Evolutionary conservation across 2,797 vertebrate species (phyloP), one percentile per base, ranked within the genome.

Genomic region (Myotis vivesi): DNA sequence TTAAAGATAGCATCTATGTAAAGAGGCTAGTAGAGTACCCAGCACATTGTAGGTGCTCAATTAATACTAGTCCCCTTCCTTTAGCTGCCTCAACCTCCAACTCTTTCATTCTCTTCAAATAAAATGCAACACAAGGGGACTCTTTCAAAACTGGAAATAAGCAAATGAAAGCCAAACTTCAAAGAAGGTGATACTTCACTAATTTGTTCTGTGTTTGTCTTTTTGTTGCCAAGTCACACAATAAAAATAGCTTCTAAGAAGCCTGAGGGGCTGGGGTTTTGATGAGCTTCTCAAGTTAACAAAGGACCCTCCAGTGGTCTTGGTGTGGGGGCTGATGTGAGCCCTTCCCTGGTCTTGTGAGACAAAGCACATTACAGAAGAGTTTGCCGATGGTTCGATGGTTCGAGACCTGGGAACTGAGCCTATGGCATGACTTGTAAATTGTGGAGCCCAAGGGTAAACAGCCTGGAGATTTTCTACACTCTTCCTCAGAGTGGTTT

Each of bases 91-190:
- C 22, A 83, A 94, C 13, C 13, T 88, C 46, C 23, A 66, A 38
- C 49, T 59, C 30, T 85, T 96, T 86, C 36, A 76, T 55, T 95
- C 53, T 92, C 13, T 55, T 82, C 59, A 55, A 51, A 68, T 79
- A 38, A 38, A 68, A 68, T 15, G 7, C 25, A 90, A 94, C 30
- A 82, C 1, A 53, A 64, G n/a, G 28, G 3, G 71, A 89, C 77
- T 10, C 4, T 2, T 87, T 94, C 72, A 23, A 95, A 75, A 71
- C 6, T 13, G 11, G 79, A 94, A 92, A 94, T 72, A 93, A 83
- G 19, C 38, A 64, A 77, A 28, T 44, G 90, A 84, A 92, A 68
- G 28, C 6, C 16, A 83, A 93, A 77, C 55, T 77, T 68, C 44
- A 92, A 81, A 87, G 28, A 66, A 79, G 51, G 6, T 44, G 75